Evolutionary conservation across 1,140 invertebrate species (phyloP), one percentile per base, ranked within the genome.

Genomic region (Muscidifurax raptorellus): DNA sequence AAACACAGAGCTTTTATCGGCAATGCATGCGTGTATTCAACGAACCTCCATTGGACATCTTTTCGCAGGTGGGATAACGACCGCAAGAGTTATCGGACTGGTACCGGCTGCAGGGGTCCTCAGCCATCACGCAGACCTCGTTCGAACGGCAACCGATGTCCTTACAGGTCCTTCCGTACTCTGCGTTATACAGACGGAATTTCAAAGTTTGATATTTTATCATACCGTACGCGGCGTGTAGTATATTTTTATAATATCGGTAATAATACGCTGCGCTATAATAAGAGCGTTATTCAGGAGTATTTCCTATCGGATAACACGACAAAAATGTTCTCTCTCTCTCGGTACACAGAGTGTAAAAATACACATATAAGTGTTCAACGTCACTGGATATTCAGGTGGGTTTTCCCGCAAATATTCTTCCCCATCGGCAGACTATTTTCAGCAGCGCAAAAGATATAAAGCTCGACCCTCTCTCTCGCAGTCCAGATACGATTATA

Each of bases 131-230:
- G 89, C 96, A 96, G 80, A 94, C 94, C 91, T 97, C 95, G 85
- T 93, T 95, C 87, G 94, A 95, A 32, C 94, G 91, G 88, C 96
- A 97, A 78, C 96, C 96, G 87, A 97, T 97, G 88, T 97, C 96
- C 87, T 94, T 94, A 90, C 96, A 97, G 18, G 94, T 94, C 87
- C 96, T 94, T 77, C 96, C 96, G 90, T 96, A 97, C 93, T 96
- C 96, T 96, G 90, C 4, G 93, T 94, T 89, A 86, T 90, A 85
- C 87, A 87, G 84, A 28, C 9, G 71, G 36, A 40, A 40, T 47
- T 69, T 59, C 59, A 36, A 30, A 71, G 52, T 80, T 44, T 18
- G 12, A 30, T 30, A 5, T 71, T 10, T 3, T 47, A 9, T n/a
- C n/a, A n/a, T n/a, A n/a, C n/a, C n/a, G n/a, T n/a, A n/a, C n/a